Conservation (phyloP, 2,888 invertebrate species). For the Aethes cnicana region DNA sequence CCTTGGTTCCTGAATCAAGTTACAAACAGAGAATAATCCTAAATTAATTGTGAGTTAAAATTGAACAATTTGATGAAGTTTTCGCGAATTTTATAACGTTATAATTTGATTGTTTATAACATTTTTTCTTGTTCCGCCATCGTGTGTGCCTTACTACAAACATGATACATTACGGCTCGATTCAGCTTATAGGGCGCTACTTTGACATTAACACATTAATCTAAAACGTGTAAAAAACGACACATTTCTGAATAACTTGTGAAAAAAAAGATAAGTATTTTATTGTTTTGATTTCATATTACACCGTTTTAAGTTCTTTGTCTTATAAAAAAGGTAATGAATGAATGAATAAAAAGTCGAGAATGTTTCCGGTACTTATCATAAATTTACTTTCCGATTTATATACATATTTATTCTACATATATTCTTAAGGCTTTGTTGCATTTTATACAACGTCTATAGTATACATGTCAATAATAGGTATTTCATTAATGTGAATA, state of each 20-base stretch:
- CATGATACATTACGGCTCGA: conserved; percentile 51
- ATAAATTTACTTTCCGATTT: no score
- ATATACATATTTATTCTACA: no score
- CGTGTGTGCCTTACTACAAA: conserved; percentile 37
- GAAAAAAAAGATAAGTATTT: conserved; percentile 26
- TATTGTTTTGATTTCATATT: conserved; percentile 16
- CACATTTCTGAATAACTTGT: conserved; percentile 19
- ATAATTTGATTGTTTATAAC: not conserved
- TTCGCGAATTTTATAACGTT: no score
- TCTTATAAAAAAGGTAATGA: not conserved
- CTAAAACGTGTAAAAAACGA: conserved; percentile 25
- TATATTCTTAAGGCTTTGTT: no score
- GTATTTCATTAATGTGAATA: no score
- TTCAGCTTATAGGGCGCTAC: conserved; percentile 60
- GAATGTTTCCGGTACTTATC: no score
- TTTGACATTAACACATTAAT: conserved; percentile 41
- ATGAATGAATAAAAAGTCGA: conserved; percentile 1
- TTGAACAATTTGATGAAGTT: no score
- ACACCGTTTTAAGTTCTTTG: conserved; percentile 22
- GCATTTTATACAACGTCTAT: no score
- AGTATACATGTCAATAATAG: no score
- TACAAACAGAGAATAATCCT: no score
- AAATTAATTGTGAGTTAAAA: no score
- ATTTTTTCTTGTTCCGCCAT: conserved; percentile 16
- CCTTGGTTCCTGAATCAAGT: no score